Conservation (phyloP, 1,140 invertebrate genomes). For the Drosophila nigrodunni region DNA sequence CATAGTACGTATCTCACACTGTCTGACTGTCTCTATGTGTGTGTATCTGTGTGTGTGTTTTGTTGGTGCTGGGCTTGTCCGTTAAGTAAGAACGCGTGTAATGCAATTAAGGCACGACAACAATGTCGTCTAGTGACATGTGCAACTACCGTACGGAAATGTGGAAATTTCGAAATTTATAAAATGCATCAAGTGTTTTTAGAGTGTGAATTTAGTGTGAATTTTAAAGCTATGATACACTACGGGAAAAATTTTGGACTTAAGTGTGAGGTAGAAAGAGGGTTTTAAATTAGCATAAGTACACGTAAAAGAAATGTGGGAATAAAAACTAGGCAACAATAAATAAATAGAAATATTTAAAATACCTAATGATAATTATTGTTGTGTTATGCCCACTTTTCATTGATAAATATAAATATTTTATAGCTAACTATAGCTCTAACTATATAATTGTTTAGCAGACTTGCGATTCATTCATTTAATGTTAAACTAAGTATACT, state of each 20-base stretch:
- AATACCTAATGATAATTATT: no score
- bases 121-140: conserved; percentile 53
- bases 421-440: no score
- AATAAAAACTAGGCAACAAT: no score
- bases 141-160: conserved; percentile 66
- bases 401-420: no score
- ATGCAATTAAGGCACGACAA: conserved; percentile 73
- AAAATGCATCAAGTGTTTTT: conserved; percentile 6
- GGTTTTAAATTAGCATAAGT: no score
- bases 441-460: no score
- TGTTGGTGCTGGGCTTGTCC: conserved; percentile 41
- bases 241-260: background rate
- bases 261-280: no score
- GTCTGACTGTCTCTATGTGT: background rate
- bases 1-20: conserved; percentile 16
- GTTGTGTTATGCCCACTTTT: no score
- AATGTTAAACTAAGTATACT: no score
- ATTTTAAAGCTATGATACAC: background rate
- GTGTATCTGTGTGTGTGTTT: conserved; percentile 1
- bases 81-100: conserved; percentile 74
- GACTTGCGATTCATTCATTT: no score
- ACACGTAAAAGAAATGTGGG: no score
- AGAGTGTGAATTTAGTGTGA: background rate
- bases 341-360: no score
- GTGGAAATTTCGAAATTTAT: conserved; percentile 1